Evolutionary conservation across 2,113 vertebrate genomes (phyloP), one percentile per base, ranked within the genome.

Genomic region (Centropristis striata): DNA sequence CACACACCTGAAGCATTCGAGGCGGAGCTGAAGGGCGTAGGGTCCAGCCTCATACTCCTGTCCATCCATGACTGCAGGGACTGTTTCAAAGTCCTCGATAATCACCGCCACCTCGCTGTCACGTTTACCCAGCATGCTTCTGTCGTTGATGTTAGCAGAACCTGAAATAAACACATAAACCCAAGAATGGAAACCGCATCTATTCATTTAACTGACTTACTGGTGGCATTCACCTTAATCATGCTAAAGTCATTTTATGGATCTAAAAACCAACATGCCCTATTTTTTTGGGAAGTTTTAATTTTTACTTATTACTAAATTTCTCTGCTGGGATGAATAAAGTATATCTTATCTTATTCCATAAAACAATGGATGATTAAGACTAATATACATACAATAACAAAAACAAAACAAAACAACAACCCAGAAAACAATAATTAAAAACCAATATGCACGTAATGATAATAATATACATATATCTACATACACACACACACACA

Each of bases 121-220:
- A 13, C 98, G 94, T 85, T 98, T 99, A 0, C 98, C 98, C 94
- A 99, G 94, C 98, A 99, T 96, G 94, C 98, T 99, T 70, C 98
- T 95, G 94, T 99, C 98, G 0, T 99, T 99, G 90, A 99, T 98
- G 94, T 99, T 99, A 37, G 98, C 97, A 41, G 98, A 99, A 59
- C 98, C 98, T 99, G 63, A 49, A 0, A 59, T 5, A 63, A 36
- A 57, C 20, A 39, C 7, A 20, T 10, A 72, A 21, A 49, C 50
- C 8, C 16, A 20, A 16, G 3, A 4, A 25, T 20, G 41, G 23
- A 64, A 36, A 53, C 44, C 47, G 1, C 50, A 73, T 27, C 6
- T 13, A 4, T 23, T 5, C 18, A 5, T 23, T 46, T 1, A n/a
- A 6, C 8, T 20, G 15, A 57, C 1, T 54, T 10, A 9, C 32